A percentile compares a stretch with the other conserved stretches of the same genome.
These are phyloP conservation scores for Tringa solitaria DNA, from an alignment of 2,113 vertebrate genomes.

Conservation along the genomic window DNA sequence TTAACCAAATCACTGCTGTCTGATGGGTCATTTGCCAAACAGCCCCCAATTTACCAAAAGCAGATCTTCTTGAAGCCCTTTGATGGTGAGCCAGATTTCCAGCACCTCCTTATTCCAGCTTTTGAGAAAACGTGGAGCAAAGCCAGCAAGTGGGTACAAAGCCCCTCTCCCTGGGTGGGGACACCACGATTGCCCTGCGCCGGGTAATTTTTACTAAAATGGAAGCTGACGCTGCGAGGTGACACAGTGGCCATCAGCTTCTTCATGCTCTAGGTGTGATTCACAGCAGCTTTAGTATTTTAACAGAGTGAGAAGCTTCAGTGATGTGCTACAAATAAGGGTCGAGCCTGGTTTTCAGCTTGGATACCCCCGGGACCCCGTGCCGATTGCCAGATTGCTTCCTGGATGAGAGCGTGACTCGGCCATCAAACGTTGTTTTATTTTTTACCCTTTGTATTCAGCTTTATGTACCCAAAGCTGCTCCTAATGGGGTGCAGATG, in stretches of 20 bases:
- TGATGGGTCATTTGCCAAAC: background rate
- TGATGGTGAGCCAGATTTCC: background rate
- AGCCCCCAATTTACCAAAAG: background rate
- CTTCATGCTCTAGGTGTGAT: background rate
- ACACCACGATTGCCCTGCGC: background rate
- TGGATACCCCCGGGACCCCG: background rate
- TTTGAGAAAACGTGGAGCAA: background rate
- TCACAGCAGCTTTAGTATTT: background rate
- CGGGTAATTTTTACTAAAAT: background rate
- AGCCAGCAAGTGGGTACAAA: background rate
- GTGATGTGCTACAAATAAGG: background rate
- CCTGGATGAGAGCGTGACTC: background rate
- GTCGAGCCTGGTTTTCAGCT: constrained; percentile 5
- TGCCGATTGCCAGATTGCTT: constrained; percentile 2
- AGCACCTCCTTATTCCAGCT: background rate
- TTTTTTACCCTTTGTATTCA: constrained; percentile 17
- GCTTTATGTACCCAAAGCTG: constrained; percentile 25
- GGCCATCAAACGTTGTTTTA: background rate
- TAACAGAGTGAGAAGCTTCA: background rate
- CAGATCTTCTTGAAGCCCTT: background rate
- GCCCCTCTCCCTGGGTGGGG: background rate
- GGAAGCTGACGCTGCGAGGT: background rate
- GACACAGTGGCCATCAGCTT: background rate
- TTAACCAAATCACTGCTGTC: background rate
- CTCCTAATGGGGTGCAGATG: constrained; percentile 47